Evolutionary conservation across 2,113 vertebrate genomes (phyloP), one percentile per base, ranked within the genome.

Genomic region (Cyphomyrus discorhynchus): DNA sequence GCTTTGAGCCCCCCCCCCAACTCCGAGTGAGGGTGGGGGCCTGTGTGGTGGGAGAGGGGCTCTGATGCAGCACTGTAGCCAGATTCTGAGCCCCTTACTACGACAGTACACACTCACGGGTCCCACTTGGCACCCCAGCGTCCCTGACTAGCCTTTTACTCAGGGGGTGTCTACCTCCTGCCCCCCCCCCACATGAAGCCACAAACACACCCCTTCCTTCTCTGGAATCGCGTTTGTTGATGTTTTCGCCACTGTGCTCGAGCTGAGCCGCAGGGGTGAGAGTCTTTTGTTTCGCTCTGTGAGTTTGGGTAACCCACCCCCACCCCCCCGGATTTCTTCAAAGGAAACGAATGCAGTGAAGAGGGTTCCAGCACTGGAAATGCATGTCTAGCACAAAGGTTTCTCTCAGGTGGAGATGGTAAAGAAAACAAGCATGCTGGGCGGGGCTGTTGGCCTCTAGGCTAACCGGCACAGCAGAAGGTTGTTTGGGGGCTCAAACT

Each of bases 361-460:
- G 92, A 86, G 89, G 82, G 31, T 52, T 70, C 90, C 92, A 90
- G 92, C 88, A 62, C 88, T 31, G 19, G n/a, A 62, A 86, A 53
- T 74, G 45, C 82, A 88, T 92, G 93, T 94, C 89, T 52, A 90
- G 93, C 91, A 94, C 93, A 95, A 93, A 94, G 92, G 89, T 91
- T 92, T 94, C 90, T 93, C 91, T 94, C 93, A 91, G 94, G 90
- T 90, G 88, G 27, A 88, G 89, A 94, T 92, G 93, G 93, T 92
- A 94, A 93, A 92, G 92, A 93, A 93, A 94, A 94, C 91, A 94
- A 93, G 91, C 92, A 88, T 89, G 15, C 91, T 94, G 94, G 94
- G 92, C 74, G 56, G 89, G 58, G 93, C 93, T 93, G 90, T 90
- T 89, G 45, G 88, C 92, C 90, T 92, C 92, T 80, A 89, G 91